Evolutionary conservation across 2,113 vertebrate genomes (phyloP).

Genomic region (Calonectris borealis): DNA sequence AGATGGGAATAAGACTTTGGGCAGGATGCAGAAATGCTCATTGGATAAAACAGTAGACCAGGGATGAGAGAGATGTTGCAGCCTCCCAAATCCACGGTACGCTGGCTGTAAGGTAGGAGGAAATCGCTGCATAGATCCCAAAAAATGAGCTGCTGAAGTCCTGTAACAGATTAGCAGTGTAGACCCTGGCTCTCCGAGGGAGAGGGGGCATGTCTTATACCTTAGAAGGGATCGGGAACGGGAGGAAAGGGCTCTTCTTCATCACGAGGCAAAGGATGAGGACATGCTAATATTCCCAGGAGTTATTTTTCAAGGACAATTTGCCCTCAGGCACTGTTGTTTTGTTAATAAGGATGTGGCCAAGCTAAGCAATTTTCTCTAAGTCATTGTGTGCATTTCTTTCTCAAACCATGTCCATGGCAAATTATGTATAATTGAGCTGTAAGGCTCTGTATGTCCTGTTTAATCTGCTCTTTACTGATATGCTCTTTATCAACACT

Average conservation of each 20-base stretch:
- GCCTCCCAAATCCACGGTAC: background rate
- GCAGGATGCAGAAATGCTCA: background rate
- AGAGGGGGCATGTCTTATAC: background rate
- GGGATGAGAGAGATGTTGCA: background rate
- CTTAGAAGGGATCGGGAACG: background rate
- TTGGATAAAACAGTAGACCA: background rate
- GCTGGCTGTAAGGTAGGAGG: background rate
- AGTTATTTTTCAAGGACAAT: slow-evolving; percentile 45
- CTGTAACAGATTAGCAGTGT: background rate
- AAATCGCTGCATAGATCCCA: background rate
- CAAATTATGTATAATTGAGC: slow-evolving; percentile 56
- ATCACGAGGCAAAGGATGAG: background rate
- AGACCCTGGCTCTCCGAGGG: background rate
- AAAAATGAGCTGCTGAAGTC: background rate
- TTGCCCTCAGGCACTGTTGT: slow-evolving; percentile 5
- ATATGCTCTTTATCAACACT: slow-evolving; percentile 35
- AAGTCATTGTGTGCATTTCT: slow-evolving; percentile 33
- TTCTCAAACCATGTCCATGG: slow-evolving; percentile 47
- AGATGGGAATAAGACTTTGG: background rate
- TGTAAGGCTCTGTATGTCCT: slow-evolving; percentile 34
- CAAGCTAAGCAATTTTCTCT: slow-evolving; percentile 59
- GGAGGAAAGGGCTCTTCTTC: background rate
- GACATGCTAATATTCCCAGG: background rate
- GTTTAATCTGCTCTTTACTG: slow-evolving; percentile 55
- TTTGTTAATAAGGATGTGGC: slow-evolving; percentile 43